Conservation (phyloP, 2,888 invertebrate species). For the Cecidostiba fungosa region DNA sequence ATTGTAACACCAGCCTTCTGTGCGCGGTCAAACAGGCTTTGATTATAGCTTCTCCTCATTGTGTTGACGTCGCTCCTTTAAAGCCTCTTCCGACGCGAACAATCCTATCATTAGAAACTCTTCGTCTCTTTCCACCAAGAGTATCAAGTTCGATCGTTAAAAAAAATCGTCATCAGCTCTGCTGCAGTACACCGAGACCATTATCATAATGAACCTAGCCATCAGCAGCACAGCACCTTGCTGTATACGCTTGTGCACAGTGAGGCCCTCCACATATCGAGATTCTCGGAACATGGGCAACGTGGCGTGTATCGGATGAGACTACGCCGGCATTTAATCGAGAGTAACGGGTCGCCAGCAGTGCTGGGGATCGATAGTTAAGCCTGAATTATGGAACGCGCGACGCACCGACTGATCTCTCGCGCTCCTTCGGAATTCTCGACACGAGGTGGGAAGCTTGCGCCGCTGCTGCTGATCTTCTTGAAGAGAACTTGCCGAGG, state of each 20-base stretch:
- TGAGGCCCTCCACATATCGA: neutral
- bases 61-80: neutral
- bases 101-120: neutral
- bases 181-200: neutral
- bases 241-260: neutral
- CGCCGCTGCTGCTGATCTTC: neutral
- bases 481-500: conserved; percentile 7
- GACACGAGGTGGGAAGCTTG: conserved; percentile 29
- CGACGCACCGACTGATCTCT: conserved; percentile 59
- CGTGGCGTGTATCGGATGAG: neutral
- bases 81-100: neutral
- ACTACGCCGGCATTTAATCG: conserved; percentile 66
- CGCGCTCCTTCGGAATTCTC: conserved; percentile 44
- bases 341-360: conserved; percentile 46
- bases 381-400: conserved; percentile 70
- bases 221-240: no score
- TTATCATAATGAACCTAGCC: conserved; percentile 30
- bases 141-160: no score
- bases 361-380: conserved; percentile 65
- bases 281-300: conserved; percentile 12
- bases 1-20: conserved; percentile 4
- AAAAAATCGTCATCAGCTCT: no score
- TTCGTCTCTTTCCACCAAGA: no score
- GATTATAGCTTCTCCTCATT: conserved; percentile 21
- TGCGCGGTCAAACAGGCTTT: conserved; percentile 43